Evolutionary conservation across 2,797 vertebrate genomes (phyloP).

Genomic region (Nyctalus aviator): DNA sequence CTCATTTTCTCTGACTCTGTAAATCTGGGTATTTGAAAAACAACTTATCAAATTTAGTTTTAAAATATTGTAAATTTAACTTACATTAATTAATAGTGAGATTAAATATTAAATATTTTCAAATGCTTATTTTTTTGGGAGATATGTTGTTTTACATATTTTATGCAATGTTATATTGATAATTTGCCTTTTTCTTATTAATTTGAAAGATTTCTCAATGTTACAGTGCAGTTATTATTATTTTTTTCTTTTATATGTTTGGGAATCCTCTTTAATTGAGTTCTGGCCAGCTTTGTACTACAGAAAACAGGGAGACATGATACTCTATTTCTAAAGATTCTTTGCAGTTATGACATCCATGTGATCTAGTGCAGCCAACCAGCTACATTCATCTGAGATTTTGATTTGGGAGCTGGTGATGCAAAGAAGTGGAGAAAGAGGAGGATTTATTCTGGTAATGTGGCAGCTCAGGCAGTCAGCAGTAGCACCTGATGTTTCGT

Average conservation of each 20-base stretch:
- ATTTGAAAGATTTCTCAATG: conserved; percentile 27
- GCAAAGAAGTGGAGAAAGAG: neutral
- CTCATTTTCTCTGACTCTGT: neutral
- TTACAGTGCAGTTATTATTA: neutral
- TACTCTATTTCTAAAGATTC: neutral
- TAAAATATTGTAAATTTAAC: conserved; percentile 32
- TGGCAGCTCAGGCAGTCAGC: neutral
- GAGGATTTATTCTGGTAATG: neutral
- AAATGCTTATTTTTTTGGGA: neutral
- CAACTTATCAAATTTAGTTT: neutral
- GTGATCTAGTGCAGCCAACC: neutral
- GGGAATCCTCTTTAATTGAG: neutral
- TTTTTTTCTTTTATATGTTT: neutral
- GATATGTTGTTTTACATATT: neutral
- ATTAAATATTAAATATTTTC: conserved; percentile 17
- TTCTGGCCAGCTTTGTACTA: neutral
- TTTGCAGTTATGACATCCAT: neutral
- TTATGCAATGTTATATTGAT: neutral
- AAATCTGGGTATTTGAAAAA: neutral
- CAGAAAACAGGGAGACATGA: neutral
- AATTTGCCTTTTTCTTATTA: neutral
- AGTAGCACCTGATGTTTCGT: neutral
- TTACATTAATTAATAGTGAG: neutral
- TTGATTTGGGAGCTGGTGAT: neutral
- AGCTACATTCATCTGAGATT: neutral